These are phyloP conservation scores for Acrocera orbiculus DNA, from an alignment of 2,888 invertebrate genomes.

Conservation along the genomic window DNA sequence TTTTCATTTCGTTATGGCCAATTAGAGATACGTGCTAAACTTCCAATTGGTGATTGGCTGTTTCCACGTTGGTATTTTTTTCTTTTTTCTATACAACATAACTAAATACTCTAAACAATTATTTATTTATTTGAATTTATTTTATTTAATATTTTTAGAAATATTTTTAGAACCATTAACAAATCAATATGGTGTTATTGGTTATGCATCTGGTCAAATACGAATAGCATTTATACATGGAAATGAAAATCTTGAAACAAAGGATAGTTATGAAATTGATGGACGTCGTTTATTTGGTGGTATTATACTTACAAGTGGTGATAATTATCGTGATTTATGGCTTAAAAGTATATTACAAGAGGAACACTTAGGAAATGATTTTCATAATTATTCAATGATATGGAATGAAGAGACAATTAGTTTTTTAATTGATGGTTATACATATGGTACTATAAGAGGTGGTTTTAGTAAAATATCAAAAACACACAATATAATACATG, in stretches of 20 bases:
- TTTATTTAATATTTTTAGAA: conserved; percentile 31
- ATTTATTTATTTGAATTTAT: no score
- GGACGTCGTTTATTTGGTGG: conserved; percentile 21
- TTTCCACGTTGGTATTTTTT: conserved; percentile 49
- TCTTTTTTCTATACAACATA: no score
- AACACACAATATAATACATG: conserved; percentile 18
- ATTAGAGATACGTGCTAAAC: conserved; percentile 48
- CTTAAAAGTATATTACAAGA: conserved; percentile 25
- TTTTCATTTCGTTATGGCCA: conserved; percentile 54
- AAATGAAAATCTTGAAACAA: conserved; percentile 30
- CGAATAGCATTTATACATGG: conserved; percentile 53
- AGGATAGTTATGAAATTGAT: conserved; percentile 17
- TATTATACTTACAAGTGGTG: conserved; percentile 17
- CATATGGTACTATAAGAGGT: conserved; percentile 33
- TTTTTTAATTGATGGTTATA: conserved; percentile 36
- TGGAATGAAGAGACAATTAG: conserved; percentile 35
- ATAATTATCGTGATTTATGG: conserved; percentile 27
- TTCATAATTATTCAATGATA: conserved; percentile 48
- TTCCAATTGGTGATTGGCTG: conserved; percentile 63
- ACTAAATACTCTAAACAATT: no score
- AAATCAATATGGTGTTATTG: conserved; percentile 40
- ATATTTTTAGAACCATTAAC: conserved; percentile 45
- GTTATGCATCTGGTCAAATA: conserved; percentile 47
- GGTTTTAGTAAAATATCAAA: conserved; percentile 19
- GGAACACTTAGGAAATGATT: conserved; percentile 37